Conservation (phyloP, 2,797 vertebrate genomes). For the Scolopax rusticola region DNA sequence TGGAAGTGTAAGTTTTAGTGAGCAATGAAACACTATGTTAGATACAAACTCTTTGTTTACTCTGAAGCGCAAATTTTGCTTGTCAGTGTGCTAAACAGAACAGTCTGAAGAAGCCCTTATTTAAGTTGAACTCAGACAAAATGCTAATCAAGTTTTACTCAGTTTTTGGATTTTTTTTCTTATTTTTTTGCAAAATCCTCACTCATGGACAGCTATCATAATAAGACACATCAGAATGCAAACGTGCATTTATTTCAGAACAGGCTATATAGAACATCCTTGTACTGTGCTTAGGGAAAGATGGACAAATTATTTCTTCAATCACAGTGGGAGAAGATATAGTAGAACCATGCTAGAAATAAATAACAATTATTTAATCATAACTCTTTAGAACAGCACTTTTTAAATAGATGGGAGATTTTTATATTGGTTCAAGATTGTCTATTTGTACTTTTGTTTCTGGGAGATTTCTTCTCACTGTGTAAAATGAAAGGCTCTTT, state of each 20-base stretch:
- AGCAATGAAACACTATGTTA: background rate
- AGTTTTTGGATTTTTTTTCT: background rate
- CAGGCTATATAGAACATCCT: background rate
- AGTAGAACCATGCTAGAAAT: background rate
- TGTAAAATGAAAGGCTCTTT: background rate
- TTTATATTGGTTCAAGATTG: background rate
- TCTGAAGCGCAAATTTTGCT: background rate
- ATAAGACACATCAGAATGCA: background rate
- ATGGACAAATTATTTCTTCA: background rate
- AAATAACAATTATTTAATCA: background rate
- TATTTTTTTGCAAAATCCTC: background rate
- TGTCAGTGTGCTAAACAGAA: background rate
- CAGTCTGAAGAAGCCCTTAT: background rate
- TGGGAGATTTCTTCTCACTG: background rate
- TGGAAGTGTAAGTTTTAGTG: background rate
- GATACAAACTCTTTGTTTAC: background rate
- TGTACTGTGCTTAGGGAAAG: background rate
- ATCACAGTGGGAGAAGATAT: background rate
- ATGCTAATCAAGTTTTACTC: background rate
- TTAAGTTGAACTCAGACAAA: background rate
- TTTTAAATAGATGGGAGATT: background rate
- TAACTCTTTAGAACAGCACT: background rate
- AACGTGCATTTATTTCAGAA: background rate
- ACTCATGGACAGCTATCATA: background rate
- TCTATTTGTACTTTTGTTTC: background rate